Base-by-base conservation (phyloP, 2,888 invertebrate genomes). In the Plebejus anna region DNA sequence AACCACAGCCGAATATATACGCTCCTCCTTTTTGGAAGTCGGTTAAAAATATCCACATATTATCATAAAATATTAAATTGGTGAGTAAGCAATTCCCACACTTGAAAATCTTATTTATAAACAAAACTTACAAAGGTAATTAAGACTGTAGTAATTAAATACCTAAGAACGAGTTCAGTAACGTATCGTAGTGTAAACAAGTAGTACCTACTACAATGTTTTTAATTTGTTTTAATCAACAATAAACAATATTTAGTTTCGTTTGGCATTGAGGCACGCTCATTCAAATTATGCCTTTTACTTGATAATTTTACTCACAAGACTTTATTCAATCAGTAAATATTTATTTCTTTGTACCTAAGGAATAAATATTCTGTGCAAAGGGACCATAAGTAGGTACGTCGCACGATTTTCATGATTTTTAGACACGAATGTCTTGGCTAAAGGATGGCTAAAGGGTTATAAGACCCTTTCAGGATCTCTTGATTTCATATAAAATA, bases 61-160 rank as follows among this genome's bases (percentile, higher is more conserved):
- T 47, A 9, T 47, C 47, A 11, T 47, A 47, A 47, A 47, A 47
- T 47, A 55, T 13, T 4, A 16, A 16, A 55, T 55, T 55, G 55
- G 55, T 16, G 16, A 61, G 22, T 61, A 61, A 61, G 28, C 28
- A 28, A 7, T 47, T 11, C 4, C 22, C 28, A 66, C 28, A 66
- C 66, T 66, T 32, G 32, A 36, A 36, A 66, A 2, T 32, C 1
- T 9, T 66, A 13, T 66, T 28, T 32, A 66, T 36, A 66, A 32
- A 66, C 66, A 36, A 36, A 32, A 32, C 28, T 36, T 0, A 36
- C 32, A 9, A 61, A 66, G 32, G 13, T 36, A 66, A 61, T 28
- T 59, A 59, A 59, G 9, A 36, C 66, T 32, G 66, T 66, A 66
- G 66, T 66, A 36, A 72, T 72, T 72, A 72, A 72, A 72, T 72